A percentile compares a stretch with the other conserved stretches of the same genome.
Evolutionary conservation across 2,797 vertebrate genomes (phyloP).

Genomic region (Oreochromis grahami): DNA sequence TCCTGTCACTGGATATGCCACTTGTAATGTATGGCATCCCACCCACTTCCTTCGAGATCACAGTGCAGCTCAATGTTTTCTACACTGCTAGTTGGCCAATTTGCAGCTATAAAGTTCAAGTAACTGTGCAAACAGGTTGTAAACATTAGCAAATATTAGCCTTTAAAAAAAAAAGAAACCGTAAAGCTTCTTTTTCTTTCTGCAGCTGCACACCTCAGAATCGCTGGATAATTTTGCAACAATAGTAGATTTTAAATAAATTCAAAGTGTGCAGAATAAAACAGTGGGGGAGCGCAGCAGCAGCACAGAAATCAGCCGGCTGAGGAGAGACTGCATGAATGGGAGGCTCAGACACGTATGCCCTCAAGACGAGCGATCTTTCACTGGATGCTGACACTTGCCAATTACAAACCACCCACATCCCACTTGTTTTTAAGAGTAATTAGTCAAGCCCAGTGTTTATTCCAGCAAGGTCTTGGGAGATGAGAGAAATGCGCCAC

Average conservation of each 20-base stretch:
- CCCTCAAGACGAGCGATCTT: conserved; percentile 58
- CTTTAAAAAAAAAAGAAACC: background rate
- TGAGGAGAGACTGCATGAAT: conserved; percentile 35
- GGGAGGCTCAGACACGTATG: conserved; percentile 48
- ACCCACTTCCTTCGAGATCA: conserved; percentile 39
- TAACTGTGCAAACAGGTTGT: background rate
- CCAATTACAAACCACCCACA: conserved; percentile 68
- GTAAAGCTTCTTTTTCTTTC: background rate
- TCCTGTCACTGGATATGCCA: conserved; percentile 45
- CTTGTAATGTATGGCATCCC: conserved; percentile 42
- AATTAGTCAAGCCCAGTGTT: conserved; percentile 61
- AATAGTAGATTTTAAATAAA: conserved; percentile 3
- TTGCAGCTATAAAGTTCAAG: conserved; percentile 36
- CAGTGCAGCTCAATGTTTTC: conserved; percentile 26
- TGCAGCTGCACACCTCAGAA: background rate
- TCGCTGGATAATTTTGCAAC: background rate
- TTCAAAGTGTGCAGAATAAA: background rate
- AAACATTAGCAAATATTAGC: background rate
- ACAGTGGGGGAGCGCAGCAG: background rate
- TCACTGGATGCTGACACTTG: conserved; percentile 61
- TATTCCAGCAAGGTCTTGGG: conserved; percentile 52
- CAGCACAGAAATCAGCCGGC: conserved; percentile 17
- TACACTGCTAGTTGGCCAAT: conserved; percentile 21
- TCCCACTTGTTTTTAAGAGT: conserved; percentile 72
- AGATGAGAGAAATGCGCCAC: conserved; percentile 58